Conservation (phyloP, 2,888 invertebrate genomes). For the Rhagium mordax region DNA sequence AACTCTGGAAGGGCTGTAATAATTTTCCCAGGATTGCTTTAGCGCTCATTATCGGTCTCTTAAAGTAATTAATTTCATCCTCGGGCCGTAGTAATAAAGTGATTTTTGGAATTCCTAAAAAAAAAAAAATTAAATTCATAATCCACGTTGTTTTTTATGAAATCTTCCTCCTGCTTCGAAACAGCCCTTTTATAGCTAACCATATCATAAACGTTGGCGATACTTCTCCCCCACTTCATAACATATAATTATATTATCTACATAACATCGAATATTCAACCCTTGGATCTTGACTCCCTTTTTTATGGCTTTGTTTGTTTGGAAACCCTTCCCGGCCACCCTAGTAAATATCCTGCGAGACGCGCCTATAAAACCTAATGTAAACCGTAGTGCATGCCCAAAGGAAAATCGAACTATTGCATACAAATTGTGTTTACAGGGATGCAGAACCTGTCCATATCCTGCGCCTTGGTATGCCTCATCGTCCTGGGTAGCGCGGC, state of each 20-base stretch:
- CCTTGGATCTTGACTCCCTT: background rate
- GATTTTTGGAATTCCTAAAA: too few relatives aligned
- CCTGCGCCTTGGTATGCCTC: constrained; percentile 92
- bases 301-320: background rate
- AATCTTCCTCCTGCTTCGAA: too few relatives aligned
- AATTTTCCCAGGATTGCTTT: background rate
- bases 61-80: too few relatives aligned
- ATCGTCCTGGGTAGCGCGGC: constrained; percentile 91
- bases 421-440: constrained; percentile 72
- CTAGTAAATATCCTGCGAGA: background rate
- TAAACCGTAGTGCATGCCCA: background rate
- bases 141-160: too few relatives aligned
- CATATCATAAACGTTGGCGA: too few relatives aligned
- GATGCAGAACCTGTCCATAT: constrained; percentile 96
- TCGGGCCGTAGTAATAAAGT: too few relatives aligned
- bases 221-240: too few relatives aligned
- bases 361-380: background rate
- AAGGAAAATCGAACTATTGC: background rate
- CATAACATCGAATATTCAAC: background rate
- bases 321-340: too few relatives aligned
- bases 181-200: too few relatives aligned
- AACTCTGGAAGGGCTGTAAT: background rate
- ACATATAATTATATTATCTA: too few relatives aligned
- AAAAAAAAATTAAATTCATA: too few relatives aligned
- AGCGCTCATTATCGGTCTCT: too few relatives aligned